Base-by-base conservation (phyloP, 2,888 invertebrate species). In the Troides oblongomaculatus region DNA sequence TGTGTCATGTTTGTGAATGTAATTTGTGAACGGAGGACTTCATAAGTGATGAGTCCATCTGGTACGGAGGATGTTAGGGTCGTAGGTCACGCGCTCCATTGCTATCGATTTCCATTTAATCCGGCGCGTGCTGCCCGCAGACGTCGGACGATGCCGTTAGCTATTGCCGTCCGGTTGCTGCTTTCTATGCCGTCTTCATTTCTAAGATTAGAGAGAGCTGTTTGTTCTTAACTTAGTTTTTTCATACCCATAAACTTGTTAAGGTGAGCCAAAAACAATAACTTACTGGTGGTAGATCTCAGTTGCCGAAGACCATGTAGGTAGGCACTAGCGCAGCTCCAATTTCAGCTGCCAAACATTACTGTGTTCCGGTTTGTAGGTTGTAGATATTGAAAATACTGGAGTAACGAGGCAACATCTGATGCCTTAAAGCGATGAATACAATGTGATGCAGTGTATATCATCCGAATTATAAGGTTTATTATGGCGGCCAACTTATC, bases 91-190 rank as follows among this genome's bases (percentile, higher is more conserved):
- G 91, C 90, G 76, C 85, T 71, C 79, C 79, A 84, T 85, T 81
- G 81, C 85, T 89, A 92, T 92, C 90, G 92, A 91, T 92, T 92
- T 88, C 87, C 90, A 89, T 92, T 92, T 92, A 92, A 90, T 89
- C 85, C 85, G 86, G 88, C 85, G 88, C 92, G 91, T 92, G 92
- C 88, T 88, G 79, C 77, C 75, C 79, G 76, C 70, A 73, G 68
- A 71, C 65, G 73, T 75, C 74, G 66, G 68, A 65, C 66, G 69
- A 43, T 62, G 70, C 43, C 64, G 67, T 66, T 74, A 76, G 75
- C 78, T 74, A 53, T 64, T 64, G 74, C 74, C 82, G 82, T 81
- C 82, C 84, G 86, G 87, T 87, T 85, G 85, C 84, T 79, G 76
- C 79, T 79, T 72, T 78, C 77, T 78, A 79, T 74, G 78, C 75